These are phyloP conservation scores for Dromaius novaehollandiae DNA, from an alignment of 2,113 vertebrate genomes.

Conservation along the genomic window DNA sequence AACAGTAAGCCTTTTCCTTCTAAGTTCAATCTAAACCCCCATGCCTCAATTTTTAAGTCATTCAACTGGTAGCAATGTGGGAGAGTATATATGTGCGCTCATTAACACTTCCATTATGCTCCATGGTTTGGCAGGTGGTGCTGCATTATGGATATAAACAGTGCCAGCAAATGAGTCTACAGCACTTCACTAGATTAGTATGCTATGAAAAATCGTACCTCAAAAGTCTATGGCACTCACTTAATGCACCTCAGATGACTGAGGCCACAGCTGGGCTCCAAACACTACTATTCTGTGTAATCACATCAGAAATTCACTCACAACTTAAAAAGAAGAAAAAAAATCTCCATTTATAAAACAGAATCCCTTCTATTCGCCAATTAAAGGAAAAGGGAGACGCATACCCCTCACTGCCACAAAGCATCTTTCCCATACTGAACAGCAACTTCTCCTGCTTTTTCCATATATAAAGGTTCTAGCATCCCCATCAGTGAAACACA, in stretches of 20 bases:
- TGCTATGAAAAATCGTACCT: conserved; percentile 20
- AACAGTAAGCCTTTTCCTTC: not conserved
- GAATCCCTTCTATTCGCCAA: not conserved
- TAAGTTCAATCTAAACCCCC: not conserved
- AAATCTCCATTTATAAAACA: not conserved
- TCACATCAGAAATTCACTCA: conserved; percentile 31
- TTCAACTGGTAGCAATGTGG: not conserved
- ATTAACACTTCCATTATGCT: conserved; percentile 64
- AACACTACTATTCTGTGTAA: not conserved
- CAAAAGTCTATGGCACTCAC: not conserved
- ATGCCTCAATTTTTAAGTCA: not conserved
- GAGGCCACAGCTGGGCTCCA: not conserved
- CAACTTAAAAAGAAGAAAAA: not conserved
- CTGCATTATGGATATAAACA: conserved; percentile 56
- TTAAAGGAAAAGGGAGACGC: not conserved
- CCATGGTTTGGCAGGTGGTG: conserved; percentile 50
- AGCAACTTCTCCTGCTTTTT: not conserved
- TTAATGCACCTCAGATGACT: not conserved
- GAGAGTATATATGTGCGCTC: conserved; percentile 38
- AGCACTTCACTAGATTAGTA: conserved; percentile 23
- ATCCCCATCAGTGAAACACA: not conserved
- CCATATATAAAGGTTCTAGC: not conserved
- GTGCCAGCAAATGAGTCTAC: not conserved
- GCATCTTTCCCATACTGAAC: not conserved
- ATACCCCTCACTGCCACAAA: not conserved